Evolutionary conservation across 2,888 invertebrate genomes (phyloP), one percentile per base, ranked within the genome.

Genomic region (Phanerotoma sp.): DNA sequence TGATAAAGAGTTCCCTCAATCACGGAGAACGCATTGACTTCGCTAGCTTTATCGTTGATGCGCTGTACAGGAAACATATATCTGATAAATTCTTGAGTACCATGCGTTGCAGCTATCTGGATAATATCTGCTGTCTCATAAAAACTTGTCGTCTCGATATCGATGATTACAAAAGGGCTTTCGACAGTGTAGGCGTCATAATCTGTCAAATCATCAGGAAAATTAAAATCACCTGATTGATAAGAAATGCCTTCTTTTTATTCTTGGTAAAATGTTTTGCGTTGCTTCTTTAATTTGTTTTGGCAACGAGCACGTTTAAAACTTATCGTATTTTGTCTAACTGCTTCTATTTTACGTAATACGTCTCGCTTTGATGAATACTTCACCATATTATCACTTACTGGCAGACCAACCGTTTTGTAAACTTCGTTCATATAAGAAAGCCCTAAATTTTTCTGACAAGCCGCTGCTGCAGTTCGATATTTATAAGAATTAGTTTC

Each of bases 361-460:
- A n/a, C n/a, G n/a, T n/a, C n/a, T n/a, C n/a, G n/a, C n/a, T n/a
- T n/a, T n/a, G n/a, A n/a, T n/a, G n/a, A n/a, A n/a, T n/a, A n/a
- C n/a, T n/a, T n/a, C n/a, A n/a, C n/a, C n/a, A n/a, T n/a, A n/a
- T n/a, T n/a, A n/a, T n/a, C n/a, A n/a, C 30, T 11, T 30, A 30
- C 30, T 3, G 41, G 45, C 25, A 56, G 28, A 18, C 49, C 51
- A 37, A 44, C 25, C 33, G 16, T 58, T 38, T 42, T 28, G 28
- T 56, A 38, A 7, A 60, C 47, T 33, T 45, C 33, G 2, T 18
- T 15, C 25, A 55, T 37, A 25, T 54, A 30, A 20, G 5, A 6
- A 7, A 51, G 35, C 11, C 57, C 57, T 32, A 54, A 13, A 45
- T 60, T 60, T 46, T 57, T 60, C 45, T 53, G 52, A 20, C 18